Evolutionary conservation across 1,140 invertebrate species (phyloP).

Genomic region (Euura lappo): DNA sequence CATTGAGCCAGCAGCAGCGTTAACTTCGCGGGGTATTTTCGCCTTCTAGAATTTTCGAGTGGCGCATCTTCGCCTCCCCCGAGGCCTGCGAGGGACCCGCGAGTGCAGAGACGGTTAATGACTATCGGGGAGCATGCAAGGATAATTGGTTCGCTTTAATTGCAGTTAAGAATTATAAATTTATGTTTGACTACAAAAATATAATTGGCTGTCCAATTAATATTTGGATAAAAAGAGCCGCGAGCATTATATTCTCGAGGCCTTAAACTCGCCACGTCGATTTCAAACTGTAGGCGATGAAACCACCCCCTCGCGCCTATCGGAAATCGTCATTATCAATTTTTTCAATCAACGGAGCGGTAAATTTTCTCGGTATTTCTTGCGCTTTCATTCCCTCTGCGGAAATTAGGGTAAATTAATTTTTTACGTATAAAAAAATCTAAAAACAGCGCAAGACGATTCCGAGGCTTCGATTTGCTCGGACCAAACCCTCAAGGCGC

Average conservation of each 20-base stretch:
- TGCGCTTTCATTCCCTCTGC: no score
- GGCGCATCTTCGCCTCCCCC: neutral
- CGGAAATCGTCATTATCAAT: no score
- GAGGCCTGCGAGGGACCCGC: neutral
- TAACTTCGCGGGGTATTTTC: neutral
- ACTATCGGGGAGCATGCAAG: neutral
- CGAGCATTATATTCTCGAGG: neutral
- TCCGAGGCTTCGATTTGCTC: no score
- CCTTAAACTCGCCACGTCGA: no score
- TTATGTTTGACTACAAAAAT: conserved; percentile 5
- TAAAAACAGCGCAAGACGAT: no score
- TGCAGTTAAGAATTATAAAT: conserved; percentile 4
- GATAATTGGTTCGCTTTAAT: conserved; percentile 7
- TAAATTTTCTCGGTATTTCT: no score
- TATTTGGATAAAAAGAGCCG: conserved; percentile 1
- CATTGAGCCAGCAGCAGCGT: neutral
- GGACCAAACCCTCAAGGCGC: no score
- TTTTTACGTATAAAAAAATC: no score
- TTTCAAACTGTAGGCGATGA: no score
- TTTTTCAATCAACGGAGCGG: no score
- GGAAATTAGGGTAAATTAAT: no score
- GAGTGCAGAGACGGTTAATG: neutral
- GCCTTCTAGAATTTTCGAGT: neutral
- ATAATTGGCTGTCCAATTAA: conserved; percentile 7
- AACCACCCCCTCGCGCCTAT: no score